Evolutionary conservation across 2,888 invertebrate genomes (phyloP).

Genomic region (Rhamphomyia laevipes): DNA sequence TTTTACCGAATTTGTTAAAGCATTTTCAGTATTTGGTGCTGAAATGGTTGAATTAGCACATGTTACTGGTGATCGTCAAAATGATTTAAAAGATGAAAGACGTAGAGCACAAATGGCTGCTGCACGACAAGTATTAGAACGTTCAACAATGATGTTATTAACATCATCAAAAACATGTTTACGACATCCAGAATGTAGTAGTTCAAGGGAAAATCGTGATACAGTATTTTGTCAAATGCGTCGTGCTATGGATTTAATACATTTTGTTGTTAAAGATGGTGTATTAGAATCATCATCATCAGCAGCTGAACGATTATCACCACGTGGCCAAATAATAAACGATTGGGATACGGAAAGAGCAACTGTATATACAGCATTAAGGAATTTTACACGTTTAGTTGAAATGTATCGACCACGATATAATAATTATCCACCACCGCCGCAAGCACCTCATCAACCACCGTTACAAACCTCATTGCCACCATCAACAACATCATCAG

Average conservation of each 20-base stretch:
- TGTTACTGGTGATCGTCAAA: constrained; percentile 68
- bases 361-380: constrained; percentile 65
- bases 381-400: constrained; percentile 67
- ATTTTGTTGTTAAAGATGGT: constrained; percentile 96
- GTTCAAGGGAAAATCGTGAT: constrained; percentile 89
- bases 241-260: constrained; percentile 92
- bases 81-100: constrained; percentile 85
- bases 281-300: constrained; percentile 54
- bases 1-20: constrained; percentile 95
- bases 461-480: not conserved
- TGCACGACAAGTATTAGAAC: constrained; percentile 86
- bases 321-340: constrained; percentile 34
- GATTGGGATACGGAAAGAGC: constrained; percentile 52
- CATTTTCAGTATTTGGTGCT: constrained; percentile 95
- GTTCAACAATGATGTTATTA: constrained; percentile 92
- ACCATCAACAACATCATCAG: not conserved
- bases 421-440: constrained; percentile 15
- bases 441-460: not conserved
- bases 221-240: constrained; percentile 98
- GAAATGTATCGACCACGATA: constrained; percentile 46
- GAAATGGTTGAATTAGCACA: constrained; percentile 98
- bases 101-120: constrained; percentile 93
- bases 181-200: constrained; percentile 85
- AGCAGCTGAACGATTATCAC: constrained; percentile 21
- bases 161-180: constrained; percentile 94